phyloP scores from a whole-genome alignment of 2,797 vertebrate species.

The Aythya fuligula region DNA sequence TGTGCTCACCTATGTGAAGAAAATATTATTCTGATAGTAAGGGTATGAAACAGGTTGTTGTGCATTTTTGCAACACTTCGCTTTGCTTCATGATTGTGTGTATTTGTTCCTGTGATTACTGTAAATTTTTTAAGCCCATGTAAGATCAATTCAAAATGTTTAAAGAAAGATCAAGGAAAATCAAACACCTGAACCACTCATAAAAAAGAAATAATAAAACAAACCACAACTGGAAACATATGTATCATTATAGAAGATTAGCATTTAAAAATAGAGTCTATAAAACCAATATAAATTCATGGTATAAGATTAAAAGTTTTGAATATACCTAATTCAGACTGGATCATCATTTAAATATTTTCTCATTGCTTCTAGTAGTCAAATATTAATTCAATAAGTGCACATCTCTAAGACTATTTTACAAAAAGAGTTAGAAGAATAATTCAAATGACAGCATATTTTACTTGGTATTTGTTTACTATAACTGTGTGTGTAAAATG shows the following conservation, averaged over 20 bases:
- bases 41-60: background rate
- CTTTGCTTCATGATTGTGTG: background rate
- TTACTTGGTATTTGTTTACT: background rate
- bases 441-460: background rate
- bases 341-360: conserved; percentile 7
- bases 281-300: background rate
- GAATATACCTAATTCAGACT: background rate
- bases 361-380: background rate
- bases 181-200: background rate
- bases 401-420: background rate
- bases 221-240: background rate
- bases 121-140: background rate
- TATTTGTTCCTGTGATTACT: background rate
- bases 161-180: background rate
- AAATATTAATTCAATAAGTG: background rate
- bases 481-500: background rate
- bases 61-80: background rate
- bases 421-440: background rate
- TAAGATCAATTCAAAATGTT: background rate
- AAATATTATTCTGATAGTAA: background rate
- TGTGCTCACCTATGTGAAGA: background rate
- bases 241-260: background rate
- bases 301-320: background rate
- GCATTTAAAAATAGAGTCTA: background rate
- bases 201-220: background rate